Percentiles rank a stretch among this genome's conserved stretches.
Evolutionary conservation across 2,888 invertebrate genomes (phyloP).

Genomic region (Conus canariensis): DNA sequence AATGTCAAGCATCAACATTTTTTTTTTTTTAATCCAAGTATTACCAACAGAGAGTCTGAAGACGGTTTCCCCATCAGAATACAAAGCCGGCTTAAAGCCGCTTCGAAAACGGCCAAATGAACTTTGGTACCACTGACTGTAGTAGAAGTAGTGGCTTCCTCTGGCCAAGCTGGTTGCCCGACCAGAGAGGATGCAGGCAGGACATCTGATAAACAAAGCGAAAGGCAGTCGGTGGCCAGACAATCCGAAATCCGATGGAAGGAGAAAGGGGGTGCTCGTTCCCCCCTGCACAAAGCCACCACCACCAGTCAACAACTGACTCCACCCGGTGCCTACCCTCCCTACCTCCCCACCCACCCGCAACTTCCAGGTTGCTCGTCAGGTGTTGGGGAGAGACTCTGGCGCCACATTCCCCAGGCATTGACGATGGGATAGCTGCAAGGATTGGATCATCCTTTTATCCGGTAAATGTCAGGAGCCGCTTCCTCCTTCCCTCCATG

Average conservation of each 20-base stretch:
- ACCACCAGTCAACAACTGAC: not conserved
- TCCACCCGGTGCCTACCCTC: not conserved
- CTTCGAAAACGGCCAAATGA: too few relatives aligned
- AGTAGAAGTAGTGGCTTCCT: too few relatives aligned
- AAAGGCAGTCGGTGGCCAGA: not conserved
- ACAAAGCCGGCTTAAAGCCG: too few relatives aligned
- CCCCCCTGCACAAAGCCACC: not conserved
- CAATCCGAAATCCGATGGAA: not conserved
- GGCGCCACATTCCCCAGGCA: not conserved
- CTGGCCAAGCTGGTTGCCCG: too few relatives aligned
- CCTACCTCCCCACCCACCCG: not conserved
- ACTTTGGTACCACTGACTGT: too few relatives aligned
- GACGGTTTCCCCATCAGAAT: too few relatives aligned
- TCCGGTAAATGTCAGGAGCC: not conserved
- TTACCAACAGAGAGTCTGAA: too few relatives aligned
- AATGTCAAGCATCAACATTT: too few relatives aligned
- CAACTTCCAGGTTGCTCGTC: not conserved
- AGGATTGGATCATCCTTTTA: conserved; percentile 19
- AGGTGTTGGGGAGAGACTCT: not conserved
- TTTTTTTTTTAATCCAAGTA: too few relatives aligned
- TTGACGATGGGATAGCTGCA: not conserved
- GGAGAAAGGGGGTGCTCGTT: not conserved
- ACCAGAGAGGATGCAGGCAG: too few relatives aligned
- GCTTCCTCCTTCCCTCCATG: not conserved
- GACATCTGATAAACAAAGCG: too few relatives aligned